Conservation (phyloP, 2,113 vertebrate species). For the Cyanistes caeruleus region DNA sequence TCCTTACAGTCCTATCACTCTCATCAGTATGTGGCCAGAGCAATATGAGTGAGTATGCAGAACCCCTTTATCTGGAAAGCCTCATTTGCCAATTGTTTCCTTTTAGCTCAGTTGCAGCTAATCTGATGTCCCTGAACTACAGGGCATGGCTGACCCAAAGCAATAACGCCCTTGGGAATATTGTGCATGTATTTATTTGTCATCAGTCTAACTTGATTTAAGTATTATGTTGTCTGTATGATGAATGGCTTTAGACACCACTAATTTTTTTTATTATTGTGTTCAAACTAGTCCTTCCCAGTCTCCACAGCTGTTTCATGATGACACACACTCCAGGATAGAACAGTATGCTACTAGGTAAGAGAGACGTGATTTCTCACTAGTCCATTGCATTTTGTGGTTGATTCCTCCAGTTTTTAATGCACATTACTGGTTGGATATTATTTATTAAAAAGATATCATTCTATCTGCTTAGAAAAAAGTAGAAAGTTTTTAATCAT, state of each 20-base stretch:
- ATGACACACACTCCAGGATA: conserved; percentile 97
- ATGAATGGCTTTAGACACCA: neutral
- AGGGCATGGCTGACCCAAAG: neutral
- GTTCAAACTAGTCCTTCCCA: conserved; percentile 83
- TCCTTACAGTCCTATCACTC: conserved; percentile 92
- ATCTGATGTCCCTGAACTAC: conserved; percentile 2
- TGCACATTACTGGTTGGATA: neutral
- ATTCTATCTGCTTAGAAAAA: neutral
- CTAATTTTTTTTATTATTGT: neutral
- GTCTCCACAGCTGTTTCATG: conserved; percentile 92
- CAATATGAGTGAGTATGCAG: conserved; percentile 96
- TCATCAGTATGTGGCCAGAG: conserved; percentile 99
- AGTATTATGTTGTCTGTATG: neutral
- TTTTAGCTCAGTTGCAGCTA: conserved; percentile 3
- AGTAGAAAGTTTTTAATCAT: neutral
- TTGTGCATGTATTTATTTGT: conserved; percentile 1
- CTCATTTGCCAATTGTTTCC: neutral
- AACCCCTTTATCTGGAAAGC: neutral
- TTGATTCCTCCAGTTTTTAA: neutral
- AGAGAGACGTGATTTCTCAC: neutral
- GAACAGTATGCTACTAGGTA: conserved; percentile 96
- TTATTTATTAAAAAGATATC: neutral
- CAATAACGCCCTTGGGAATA: neutral
- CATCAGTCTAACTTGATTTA: conserved; percentile 32
- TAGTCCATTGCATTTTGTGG: neutral